A percentile compares a stretch with the other conserved stretches of the same genome.
phyloP scores from a whole-genome alignment of 2,888 invertebrate genomes.

The Craniophora ligustri region DNA sequence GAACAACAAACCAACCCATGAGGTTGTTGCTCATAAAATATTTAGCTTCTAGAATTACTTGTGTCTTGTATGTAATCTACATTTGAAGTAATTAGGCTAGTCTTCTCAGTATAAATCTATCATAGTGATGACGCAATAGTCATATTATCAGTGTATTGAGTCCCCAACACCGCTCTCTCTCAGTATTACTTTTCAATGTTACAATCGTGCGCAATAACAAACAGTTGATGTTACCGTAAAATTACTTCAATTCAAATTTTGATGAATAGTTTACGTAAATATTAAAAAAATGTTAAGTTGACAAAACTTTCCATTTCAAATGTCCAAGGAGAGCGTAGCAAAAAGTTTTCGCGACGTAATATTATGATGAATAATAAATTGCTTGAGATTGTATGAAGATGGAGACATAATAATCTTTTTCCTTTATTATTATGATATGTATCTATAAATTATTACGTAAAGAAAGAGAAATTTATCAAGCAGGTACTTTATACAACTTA shows the following conservation, averaged over 20 bases:
- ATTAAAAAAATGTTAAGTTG: slow-evolving; percentile 18
- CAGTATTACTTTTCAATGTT: slow-evolving; percentile 3
- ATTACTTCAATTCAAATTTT: slow-evolving; percentile 37
- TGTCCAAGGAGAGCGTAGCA: slow-evolving; percentile 15
- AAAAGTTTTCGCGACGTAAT: slow-evolving; percentile 6
- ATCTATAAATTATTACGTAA: neutral
- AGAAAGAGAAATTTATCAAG: neutral
- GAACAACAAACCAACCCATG: too few species aligned
- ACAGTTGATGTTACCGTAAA: slow-evolving; percentile 36
- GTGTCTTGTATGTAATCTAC: too few species aligned
- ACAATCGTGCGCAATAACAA: slow-evolving; percentile 36
- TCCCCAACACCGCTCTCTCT: slow-evolving; percentile 13
- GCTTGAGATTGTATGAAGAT: too few species aligned
- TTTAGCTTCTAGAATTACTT: too few species aligned
- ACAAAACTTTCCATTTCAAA: slow-evolving; percentile 33
- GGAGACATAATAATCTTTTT: too few species aligned
- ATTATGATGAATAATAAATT: neutral
- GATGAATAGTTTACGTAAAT: slow-evolving; percentile 33
- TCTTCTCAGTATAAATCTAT: neutral
- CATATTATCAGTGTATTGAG: too few species aligned
- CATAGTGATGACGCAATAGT: too few species aligned
- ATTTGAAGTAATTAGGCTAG: neutral
- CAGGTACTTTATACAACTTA: too few species aligned
- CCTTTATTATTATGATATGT: neutral
- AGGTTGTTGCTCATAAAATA: too few species aligned